phyloP scores from a whole-genome alignment of 2,888 invertebrate genomes.

The Tetanocera ferruginea region DNA sequence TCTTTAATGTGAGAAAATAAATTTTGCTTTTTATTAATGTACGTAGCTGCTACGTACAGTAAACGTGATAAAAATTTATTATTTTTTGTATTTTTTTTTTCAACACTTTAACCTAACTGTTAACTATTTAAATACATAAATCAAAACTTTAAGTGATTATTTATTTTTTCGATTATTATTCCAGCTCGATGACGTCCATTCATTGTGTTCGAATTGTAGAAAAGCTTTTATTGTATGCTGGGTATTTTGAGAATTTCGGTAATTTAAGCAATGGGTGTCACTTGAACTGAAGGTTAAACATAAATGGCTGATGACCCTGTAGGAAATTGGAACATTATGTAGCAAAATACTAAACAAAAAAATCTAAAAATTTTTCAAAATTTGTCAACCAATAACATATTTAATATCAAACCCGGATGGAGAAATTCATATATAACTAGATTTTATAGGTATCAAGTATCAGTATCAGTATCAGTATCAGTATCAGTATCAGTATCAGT shows the following conservation, averaged over 20 bases:
- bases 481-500: too few species aligned
- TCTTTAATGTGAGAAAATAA: conserved; percentile 10
- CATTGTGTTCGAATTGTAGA: neutral
- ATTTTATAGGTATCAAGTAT: too few species aligned
- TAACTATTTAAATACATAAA: conserved; percentile 22
- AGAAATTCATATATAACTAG: too few species aligned
- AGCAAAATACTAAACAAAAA: too few species aligned
- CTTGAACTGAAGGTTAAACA: too few species aligned
- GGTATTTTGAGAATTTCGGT: neutral
- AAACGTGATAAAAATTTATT: conserved; percentile 19
- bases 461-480: too few species aligned
- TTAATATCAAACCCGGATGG: too few species aligned
- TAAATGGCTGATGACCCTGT: too few species aligned
- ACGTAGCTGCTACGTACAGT: neutral
- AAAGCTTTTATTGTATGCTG: neutral
- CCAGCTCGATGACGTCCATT: neutral
- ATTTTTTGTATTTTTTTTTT: conserved; percentile 14
- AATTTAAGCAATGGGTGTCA: neutral
- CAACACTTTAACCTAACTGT: conserved; percentile 18
- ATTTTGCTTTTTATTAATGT: neutral
- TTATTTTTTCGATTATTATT: neutral
- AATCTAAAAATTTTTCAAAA: too few species aligned
- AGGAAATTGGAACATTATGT: too few species aligned
- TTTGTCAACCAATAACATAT: too few species aligned
- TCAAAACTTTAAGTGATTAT: neutral